Base-by-base conservation (phyloP, 2,888 invertebrate species). In the Glaucopsyche alexis region DNA sequence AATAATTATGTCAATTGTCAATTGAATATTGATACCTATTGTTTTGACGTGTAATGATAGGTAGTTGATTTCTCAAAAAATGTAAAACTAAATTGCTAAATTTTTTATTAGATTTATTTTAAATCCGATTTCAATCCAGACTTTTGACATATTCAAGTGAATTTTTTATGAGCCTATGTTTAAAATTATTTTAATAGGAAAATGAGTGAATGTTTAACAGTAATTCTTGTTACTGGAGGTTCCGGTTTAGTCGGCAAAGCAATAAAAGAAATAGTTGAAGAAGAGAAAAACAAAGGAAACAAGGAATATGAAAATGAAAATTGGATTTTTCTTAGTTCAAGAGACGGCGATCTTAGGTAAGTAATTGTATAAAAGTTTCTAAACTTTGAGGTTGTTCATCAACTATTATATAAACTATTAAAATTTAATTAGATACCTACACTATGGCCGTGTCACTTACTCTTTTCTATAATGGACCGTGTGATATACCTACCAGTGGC, bases 211-310 rank as follows among this genome's bases (percentile, higher is more conserved):
- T 83, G 85, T 38, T 85, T 85, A 74, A 93, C 92, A 82, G 85
- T 94, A 9, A 93, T 98, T 82, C 86, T 99, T 76, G 99, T 99
- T n/a, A 99, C 99, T 13, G 99, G 99, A 60, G 99, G 99, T 2
- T 95, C 97, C 0, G 99, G 99, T 0, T 94, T 99, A 16, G 98
- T 99, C 0, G 99, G 99, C 0, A 95, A 95, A 87, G 99, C 97
- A 0, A 96, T 99, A 74, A 94, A 96, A 89, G 88, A 90, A 38
- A 93, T 98, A 1, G 93, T 97, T 0, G 90, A 95, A 71, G 89
- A 93, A 9, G 94, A 96, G 77, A 91, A 93, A 76, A 77, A 76
- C 52, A 70, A 76, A 66, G 78, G 79, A 16, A 40, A 75, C 16
- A 77, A 74, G 7, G 86, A 88, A 29, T 81, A 85, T 9, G 79